Evolutionary conservation across 2,113 vertebrate species (phyloP), one percentile per base, ranked within the genome.

Genomic region (Elephantulus edwardii): DNA sequence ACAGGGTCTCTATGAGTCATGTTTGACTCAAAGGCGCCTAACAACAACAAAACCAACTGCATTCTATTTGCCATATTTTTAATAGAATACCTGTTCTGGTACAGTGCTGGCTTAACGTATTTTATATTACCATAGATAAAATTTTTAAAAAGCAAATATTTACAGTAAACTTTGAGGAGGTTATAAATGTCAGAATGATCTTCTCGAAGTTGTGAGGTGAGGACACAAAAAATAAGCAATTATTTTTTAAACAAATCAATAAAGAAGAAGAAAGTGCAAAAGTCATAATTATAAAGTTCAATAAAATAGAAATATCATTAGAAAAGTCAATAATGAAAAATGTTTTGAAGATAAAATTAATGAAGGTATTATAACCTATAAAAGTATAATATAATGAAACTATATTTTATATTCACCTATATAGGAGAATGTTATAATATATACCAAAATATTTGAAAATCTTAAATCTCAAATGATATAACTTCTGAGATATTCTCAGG

Each of bases 111-210:
- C 33, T 74, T 64, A 46, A 74, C 83, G 71, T 40, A 66, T 44
- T 90, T 83, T 50, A 50, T 50, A 91, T 88, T 91, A 1, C 35
- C 46, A 3, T 81, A 38, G 5, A 6, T 56, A 54, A 46, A 64
- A 71, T n/a, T n/a, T n/a, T n/a, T n/a, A 71, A 52, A 72, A 30
- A 75, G 72, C 58, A 10, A 20, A 77, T 74, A 48, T 1, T 42
- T 72, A 48, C 44, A 38, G 77, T 74, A 60, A 85, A 50, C 38
- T 58, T 87, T 22, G 5, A 80, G 40, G 1, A 50, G 6, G 24
- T 68, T 48, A 56, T 78, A 71, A 83, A 60, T 78, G 24, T 72
- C 74, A 88, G 22, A 74, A 9, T 68, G n/a, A 91, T 78, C 86
- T 84, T 78, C 87, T 77, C 83, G 14, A 91, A n/a, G 1, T n/a